phyloP scores from a whole-genome alignment of 2,113 vertebrate species.

The Phainopepla nitens region DNA sequence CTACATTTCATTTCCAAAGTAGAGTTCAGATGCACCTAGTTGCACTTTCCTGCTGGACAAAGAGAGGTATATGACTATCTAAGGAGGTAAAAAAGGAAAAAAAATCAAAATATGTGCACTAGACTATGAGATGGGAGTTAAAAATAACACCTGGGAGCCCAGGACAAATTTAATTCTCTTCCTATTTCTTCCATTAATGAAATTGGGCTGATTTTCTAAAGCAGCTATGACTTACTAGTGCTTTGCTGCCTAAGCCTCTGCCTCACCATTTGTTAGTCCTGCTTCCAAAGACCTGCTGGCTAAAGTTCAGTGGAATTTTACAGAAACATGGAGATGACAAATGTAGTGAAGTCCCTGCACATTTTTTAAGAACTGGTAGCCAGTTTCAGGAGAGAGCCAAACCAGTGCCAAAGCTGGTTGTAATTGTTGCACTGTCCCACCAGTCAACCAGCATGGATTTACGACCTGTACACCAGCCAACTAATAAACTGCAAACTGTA shows the following conservation, averaged over 20 bases:
- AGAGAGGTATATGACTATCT: not conserved
- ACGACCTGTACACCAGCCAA: not conserved
- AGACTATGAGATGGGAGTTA: not conserved
- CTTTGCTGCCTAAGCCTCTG: not conserved
- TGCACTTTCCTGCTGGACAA: not conserved
- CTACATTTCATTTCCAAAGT: slow-evolving; percentile 22
- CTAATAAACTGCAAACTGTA: not conserved
- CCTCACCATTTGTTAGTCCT: not conserved
- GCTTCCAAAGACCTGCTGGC: not conserved
- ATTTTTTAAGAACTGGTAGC: not conserved
- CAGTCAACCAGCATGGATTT: not conserved
- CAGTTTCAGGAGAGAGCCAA: not conserved
- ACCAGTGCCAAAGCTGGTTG: not conserved
- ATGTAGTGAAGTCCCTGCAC: not conserved
- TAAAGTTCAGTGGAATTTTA: not conserved
- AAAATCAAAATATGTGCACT: not conserved
- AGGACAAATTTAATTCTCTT: not conserved
- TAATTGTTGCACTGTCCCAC: not conserved
- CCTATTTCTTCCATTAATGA: not conserved
- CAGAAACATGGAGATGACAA: not conserved
- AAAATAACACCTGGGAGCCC: not conserved
- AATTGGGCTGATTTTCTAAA: not conserved
- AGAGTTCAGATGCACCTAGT: not conserved
- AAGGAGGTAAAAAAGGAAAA: not conserved
- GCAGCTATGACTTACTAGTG: not conserved